These are phyloP conservation scores for Microplitis deprimator DNA, from an alignment of 2,888 invertebrate genomes.

Conservation along the genomic window DNA sequence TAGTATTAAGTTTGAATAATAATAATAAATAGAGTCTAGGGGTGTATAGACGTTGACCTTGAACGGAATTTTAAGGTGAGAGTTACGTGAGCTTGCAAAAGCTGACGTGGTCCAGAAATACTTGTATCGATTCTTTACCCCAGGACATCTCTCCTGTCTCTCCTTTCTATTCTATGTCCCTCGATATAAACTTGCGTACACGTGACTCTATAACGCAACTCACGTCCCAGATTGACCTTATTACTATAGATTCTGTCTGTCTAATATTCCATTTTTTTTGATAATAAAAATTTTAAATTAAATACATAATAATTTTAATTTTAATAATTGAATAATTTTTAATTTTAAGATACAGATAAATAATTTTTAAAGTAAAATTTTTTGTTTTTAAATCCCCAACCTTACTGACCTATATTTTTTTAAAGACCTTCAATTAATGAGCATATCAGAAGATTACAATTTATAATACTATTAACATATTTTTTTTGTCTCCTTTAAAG, in stretches of 20 bases:
- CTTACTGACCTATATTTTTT: too few relatives aligned
- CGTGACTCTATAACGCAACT: constrained; percentile 32
- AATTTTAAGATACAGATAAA: too few relatives aligned
- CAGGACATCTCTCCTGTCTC: not conserved
- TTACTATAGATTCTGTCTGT: not conserved
- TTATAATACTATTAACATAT: too few relatives aligned
- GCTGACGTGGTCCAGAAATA: constrained; percentile 39
- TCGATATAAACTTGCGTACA: constrained; percentile 3
- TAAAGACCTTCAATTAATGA: too few relatives aligned
- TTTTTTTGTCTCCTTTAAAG: too few relatives aligned
- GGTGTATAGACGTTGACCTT: not conserved
- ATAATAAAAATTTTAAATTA: constrained; percentile 3
- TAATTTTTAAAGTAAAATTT: too few relatives aligned
- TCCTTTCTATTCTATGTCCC: not conserved
- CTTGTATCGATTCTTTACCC: constrained; percentile 22
- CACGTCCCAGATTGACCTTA: constrained; percentile 23
- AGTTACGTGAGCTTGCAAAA: not conserved
- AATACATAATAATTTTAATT: not conserved
- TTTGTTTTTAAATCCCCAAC: too few relatives aligned
- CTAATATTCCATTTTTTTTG: not conserved
- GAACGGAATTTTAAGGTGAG: not conserved
- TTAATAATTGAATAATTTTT: not conserved
- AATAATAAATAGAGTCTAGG: not conserved
- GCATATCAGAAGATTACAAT: too few relatives aligned
- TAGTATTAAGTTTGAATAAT: not conserved